Evolutionary conservation across 2,888 invertebrate genomes (phyloP).

Genomic region (Pandemis cinnamomeana): DNA sequence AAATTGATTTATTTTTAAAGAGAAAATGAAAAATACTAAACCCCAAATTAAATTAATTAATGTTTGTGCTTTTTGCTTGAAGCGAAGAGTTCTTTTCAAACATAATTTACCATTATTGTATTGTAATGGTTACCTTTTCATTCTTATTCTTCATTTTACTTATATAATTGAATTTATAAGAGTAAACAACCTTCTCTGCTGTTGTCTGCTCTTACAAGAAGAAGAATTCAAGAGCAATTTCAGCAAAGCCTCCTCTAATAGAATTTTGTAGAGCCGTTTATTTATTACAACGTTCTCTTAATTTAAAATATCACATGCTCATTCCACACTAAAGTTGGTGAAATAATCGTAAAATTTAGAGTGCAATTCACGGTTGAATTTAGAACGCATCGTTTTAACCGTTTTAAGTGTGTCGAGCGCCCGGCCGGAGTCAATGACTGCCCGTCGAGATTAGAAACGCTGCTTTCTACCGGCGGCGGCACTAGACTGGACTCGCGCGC

Average conservation of each 20-base stretch:
- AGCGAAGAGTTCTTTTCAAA: too few species aligned
- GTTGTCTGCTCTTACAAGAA: too few species aligned
- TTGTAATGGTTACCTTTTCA: too few species aligned
- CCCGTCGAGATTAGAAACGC: constrained; percentile 80
- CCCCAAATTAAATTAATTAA: too few species aligned
- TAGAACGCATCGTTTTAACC: constrained; percentile 40
- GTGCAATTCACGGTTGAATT: constrained; percentile 40
- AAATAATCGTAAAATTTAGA: constrained; percentile 28
- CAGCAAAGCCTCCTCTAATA: not conserved
- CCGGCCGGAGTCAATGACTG: constrained; percentile 80
- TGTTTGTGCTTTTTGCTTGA: too few species aligned
- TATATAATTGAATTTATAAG: too few species aligned
- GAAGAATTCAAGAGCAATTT: too few species aligned
- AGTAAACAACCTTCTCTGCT: too few species aligned
- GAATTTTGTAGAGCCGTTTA: not conserved
- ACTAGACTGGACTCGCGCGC: constrained; percentile 58
- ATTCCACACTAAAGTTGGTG: constrained; percentile 4
- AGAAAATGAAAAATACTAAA: too few species aligned
- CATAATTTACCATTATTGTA: too few species aligned
- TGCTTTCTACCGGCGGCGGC: constrained; percentile 79
- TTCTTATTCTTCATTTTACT: too few species aligned
- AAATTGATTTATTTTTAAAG: too few species aligned
- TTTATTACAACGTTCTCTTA: not conserved
- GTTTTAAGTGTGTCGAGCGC: constrained; percentile 48
- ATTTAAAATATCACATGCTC: not conserved